Evolutionary conservation across 2,888 invertebrate genomes (phyloP), one percentile per base, ranked within the genome.

Genomic region (Brassicogethes aeneus): DNA sequence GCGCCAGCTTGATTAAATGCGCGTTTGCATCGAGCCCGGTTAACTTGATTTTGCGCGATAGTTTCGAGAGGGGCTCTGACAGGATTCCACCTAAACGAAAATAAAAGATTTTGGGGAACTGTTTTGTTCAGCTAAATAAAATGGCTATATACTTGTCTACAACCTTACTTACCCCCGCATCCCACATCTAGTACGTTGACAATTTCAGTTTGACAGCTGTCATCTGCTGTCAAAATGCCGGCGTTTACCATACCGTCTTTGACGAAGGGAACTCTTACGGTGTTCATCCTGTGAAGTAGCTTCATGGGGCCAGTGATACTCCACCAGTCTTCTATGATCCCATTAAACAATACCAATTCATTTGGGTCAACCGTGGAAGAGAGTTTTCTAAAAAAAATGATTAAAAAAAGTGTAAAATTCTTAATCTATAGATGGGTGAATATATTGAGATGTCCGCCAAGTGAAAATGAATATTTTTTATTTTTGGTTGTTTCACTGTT

Each of bases 261-360:
- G 35, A 87, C 67, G 45, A 86, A 79, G 13, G 84, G 83, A 5
- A 86, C 71, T 59, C 79, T 71, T 5, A 90, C 56, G 54, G 74
- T 71, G 66, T 94, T 94, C 64, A 89, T 70, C 0, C 81, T 67
- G 68, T 93, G 92, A 1, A 96, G 70, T 0, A 79, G 71, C 55
- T 71, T 75, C 63, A 85, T 70, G 13, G 73, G 66, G 0, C 90
- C 88, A 36, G 70, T 61, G 41, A 70, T 70, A 56, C 85, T 72
- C 89, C 92, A 91, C 93, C 94, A 93, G 93, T 93, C 93, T 7
- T 72, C 68, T n/a, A n/a, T n/a, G n/a, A n/a, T n/a, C n/a, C n/a
- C n/a, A n/a, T n/a, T n/a, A n/a, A n/a, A n/a, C n/a, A n/a, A n/a
- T n/a, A n/a, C n/a, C n/a, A n/a, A n/a, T n/a, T n/a, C n/a, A n/a